These are phyloP conservation scores for Falcunculus frontatus DNA, from an alignment of 2,113 vertebrate genomes.

Conservation along the genomic window DNA sequence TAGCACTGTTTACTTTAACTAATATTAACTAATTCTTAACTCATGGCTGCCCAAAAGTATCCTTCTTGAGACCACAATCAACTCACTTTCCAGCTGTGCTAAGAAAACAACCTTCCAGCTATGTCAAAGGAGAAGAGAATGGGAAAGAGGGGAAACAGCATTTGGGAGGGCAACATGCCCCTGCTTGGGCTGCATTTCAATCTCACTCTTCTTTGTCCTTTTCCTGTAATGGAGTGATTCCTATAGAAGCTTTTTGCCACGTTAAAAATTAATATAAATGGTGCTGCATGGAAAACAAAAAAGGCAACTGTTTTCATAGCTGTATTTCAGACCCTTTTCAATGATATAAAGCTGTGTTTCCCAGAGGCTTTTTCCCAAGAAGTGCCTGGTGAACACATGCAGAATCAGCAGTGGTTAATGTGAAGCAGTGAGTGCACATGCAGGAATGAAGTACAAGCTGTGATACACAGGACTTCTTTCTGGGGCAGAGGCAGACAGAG, in stretches of 20 bases:
- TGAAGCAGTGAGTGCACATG: fast-evolving
- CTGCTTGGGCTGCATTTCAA: background rate
- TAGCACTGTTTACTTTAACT: background rate
- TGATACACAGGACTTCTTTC: fast-evolving
- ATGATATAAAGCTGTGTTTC: background rate
- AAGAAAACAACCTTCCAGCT: background rate
- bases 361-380: background rate
- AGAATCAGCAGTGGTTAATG: background rate
- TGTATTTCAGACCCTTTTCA: background rate
- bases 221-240: background rate
- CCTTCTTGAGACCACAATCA: background rate
- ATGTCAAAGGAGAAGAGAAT: fast-evolving
- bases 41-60: background rate
- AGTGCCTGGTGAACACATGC: fast-evolving
- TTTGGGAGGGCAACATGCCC: background rate
- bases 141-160: background rate
- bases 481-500: background rate
- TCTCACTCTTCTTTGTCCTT: background rate
- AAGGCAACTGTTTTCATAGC: background rate
- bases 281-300: background rate
- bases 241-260: background rate
- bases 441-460: background rate
- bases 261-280: background rate
- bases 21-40: slow-evolving; percentile 22
- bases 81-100: background rate